These are phyloP conservation scores for Paguma larvata DNA, from an alignment of 2,797 vertebrate species.

Conservation along the genomic window DNA sequence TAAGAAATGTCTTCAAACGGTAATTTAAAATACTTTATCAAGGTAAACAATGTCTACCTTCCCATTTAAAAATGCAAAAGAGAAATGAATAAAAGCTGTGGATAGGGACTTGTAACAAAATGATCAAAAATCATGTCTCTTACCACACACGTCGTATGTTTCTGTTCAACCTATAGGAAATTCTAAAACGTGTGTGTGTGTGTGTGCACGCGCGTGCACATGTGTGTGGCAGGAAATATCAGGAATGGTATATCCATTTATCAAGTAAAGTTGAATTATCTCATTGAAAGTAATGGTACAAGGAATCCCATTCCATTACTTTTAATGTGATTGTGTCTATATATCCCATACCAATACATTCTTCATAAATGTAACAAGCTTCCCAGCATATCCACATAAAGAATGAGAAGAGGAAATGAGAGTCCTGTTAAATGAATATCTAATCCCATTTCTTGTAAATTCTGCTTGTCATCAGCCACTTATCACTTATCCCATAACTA, in stretches of 20 bases:
- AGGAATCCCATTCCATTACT: constrained; percentile 58
- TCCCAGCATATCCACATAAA: not conserved
- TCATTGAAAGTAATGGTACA: constrained; percentile 65
- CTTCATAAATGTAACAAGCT: not conserved
- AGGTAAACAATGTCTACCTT: constrained; percentile 63
- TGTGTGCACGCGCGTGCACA: not conserved
- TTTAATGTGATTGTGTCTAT: constrained; percentile 20
- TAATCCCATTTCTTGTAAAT: constrained; percentile 46
- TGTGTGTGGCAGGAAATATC: constrained; percentile 28
- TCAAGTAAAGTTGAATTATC: constrained; percentile 61
- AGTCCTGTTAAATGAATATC: constrained; percentile 6
- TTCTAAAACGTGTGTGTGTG: not conserved
- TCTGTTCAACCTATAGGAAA: constrained; percentile 48
- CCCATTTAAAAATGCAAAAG: constrained; percentile 66
- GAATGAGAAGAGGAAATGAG: constrained; percentile 50
- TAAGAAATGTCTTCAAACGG: constrained; percentile 71
- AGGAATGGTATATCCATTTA: constrained; percentile 57
- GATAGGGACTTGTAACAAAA: constrained; percentile 65
- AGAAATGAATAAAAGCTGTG: constrained; percentile 63
- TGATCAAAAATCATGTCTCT: constrained; percentile 62
- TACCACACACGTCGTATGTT: constrained; percentile 35
- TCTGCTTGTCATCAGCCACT: constrained; percentile 4
- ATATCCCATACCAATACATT: not conserved
- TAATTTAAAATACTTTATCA: constrained; percentile 76
- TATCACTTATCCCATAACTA: not conserved